A percentile compares a stretch with the other conserved stretches of the same genome.
Evolutionary conservation across 2,888 invertebrate genomes (phyloP).

Genomic region (Tiphia femorata): DNA sequence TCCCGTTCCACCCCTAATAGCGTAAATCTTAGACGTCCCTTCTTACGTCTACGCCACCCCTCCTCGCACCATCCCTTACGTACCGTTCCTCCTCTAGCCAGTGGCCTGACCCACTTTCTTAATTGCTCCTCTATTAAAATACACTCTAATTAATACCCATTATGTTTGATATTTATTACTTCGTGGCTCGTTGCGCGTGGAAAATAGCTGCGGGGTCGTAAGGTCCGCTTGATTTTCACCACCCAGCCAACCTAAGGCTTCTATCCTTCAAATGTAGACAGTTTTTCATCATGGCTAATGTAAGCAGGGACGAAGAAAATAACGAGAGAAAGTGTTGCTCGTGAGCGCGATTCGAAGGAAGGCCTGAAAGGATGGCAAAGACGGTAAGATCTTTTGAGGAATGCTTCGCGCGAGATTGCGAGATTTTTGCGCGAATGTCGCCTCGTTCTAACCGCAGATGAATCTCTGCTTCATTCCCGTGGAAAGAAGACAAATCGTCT

Average conservation of each 20-base stretch:
- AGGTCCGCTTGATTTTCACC: not conserved
- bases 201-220: slow-evolving; percentile 12
- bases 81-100: slow-evolving; percentile 15
- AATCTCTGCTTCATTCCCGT: slow-evolving; percentile 16
- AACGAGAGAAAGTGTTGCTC: too few species aligned
- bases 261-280: too few species aligned
- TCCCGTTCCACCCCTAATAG: not conserved
- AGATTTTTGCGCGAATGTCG: slow-evolving; percentile 25
- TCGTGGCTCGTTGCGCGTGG: slow-evolving; percentile 33
- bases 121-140: slow-evolving; percentile 62
- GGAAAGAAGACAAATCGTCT: slow-evolving; percentile 28
- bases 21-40: slow-evolving; percentile 41
- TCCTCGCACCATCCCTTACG: slow-evolving; percentile 3
- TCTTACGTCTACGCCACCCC: slow-evolving; percentile 4
- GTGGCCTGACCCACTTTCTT: slow-evolving; percentile 58
- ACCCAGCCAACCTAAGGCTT: too few species aligned
- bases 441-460: slow-evolving; percentile 22
- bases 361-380: not conserved
- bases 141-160: slow-evolving; percentile 62
- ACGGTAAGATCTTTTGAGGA: slow-evolving; percentile 26
- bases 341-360: too few species aligned
- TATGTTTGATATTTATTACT: slow-evolving; percentile 55
- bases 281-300: too few species aligned
- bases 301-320: too few species aligned
- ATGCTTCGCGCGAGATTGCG: slow-evolving; percentile 21